A percentile compares a stretch with the other conserved stretches of the same genome.
Evolutionary conservation across 2,888 invertebrate species (phyloP).

Genomic region (Thumatha senex): DNA sequence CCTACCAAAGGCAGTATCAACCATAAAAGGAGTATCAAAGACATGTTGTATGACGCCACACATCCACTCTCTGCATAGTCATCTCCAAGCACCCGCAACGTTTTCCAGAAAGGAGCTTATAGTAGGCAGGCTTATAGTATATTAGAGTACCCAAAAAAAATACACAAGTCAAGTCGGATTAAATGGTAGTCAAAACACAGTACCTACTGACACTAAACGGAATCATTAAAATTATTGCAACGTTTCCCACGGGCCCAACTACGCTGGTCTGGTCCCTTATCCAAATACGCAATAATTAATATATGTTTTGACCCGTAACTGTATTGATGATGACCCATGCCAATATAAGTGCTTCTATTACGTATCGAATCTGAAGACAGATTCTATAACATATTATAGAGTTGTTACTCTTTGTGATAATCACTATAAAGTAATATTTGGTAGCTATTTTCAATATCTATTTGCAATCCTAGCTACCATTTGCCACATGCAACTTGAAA

Average conservation of each 20-base stretch:
- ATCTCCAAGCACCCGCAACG: too few relatives aligned
- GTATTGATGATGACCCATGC: slow-evolving; percentile 12
- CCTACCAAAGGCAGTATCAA: too few relatives aligned
- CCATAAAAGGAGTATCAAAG: too few relatives aligned
- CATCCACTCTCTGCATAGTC: too few relatives aligned
- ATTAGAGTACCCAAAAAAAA: not conserved
- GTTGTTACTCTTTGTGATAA: too few relatives aligned
- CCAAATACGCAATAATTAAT: slow-evolving; percentile 23
- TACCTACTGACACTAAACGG: slow-evolving; percentile 12
- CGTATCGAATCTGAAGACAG: slow-evolving; percentile 8
- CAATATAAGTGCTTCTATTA: slow-evolving; percentile 14
- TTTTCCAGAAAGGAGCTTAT: too few relatives aligned
- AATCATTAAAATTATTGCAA: slow-evolving; percentile 22
- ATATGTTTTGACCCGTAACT: slow-evolving; percentile 25
- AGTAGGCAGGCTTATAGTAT: too few relatives aligned
- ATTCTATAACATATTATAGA: not conserved
- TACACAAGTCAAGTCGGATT: not conserved
- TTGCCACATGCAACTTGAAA: too few relatives aligned
- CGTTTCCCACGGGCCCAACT: slow-evolving; percentile 31
- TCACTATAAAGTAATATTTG: too few relatives aligned
- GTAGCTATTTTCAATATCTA: too few relatives aligned
- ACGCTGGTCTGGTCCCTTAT: slow-evolving; percentile 12
- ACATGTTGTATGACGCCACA: too few relatives aligned
- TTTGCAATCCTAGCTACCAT: too few relatives aligned
- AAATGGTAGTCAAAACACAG: slow-evolving; percentile 1